Evolutionary conservation across 1,140 invertebrate species (phyloP).

Genomic region (Paralvinella palmiformis): DNA sequence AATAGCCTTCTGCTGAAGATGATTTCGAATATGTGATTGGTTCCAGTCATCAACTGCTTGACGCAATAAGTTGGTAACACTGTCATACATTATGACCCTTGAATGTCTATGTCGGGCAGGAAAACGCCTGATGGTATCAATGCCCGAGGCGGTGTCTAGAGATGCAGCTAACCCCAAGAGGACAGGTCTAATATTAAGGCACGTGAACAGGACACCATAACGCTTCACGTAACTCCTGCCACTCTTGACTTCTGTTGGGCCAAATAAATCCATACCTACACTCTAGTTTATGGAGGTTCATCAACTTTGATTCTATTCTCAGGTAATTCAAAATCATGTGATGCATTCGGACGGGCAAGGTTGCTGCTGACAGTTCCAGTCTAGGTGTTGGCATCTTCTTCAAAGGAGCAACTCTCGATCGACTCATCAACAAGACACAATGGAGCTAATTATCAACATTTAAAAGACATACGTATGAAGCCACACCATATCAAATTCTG

Average conservation of each 20-base stretch:
- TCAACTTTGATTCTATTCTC: slow-evolving; percentile 18
- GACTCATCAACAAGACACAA: too few species aligned
- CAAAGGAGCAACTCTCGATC: too few species aligned
- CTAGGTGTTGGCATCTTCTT: slow-evolving; percentile 22
- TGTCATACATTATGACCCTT: slow-evolving; percentile 15
- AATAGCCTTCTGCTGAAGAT: too few species aligned
- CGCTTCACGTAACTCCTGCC: slow-evolving; percentile 21
- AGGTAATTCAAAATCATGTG: slow-evolving; percentile 20
- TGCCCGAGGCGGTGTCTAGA: slow-evolving; percentile 19
- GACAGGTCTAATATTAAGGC: slow-evolving; percentile 22
- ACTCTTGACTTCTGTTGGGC: slow-evolving; percentile 27
- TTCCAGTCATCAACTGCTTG: too few species aligned
- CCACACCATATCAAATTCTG: too few species aligned
- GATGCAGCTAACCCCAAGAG: slow-evolving; percentile 26
- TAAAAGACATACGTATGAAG: too few species aligned
- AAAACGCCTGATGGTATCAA: slow-evolving; percentile 23
- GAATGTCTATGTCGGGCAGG: slow-evolving; percentile 18
- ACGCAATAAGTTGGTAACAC: slow-evolving; percentile 25
- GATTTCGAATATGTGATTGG: too few species aligned
- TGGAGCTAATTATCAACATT: too few species aligned
- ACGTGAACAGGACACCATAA: slow-evolving; percentile 30
- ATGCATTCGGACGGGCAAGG: too few species aligned
- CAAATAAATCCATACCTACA: slow-evolving; percentile 33
- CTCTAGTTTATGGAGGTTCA: slow-evolving; percentile 25
- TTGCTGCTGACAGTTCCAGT: too few species aligned